Percentiles rank a stretch among this genome's conserved stretches.
Evolutionary conservation across 2,888 invertebrate species (phyloP).

Genomic region (Electrophaes corylata): DNA sequence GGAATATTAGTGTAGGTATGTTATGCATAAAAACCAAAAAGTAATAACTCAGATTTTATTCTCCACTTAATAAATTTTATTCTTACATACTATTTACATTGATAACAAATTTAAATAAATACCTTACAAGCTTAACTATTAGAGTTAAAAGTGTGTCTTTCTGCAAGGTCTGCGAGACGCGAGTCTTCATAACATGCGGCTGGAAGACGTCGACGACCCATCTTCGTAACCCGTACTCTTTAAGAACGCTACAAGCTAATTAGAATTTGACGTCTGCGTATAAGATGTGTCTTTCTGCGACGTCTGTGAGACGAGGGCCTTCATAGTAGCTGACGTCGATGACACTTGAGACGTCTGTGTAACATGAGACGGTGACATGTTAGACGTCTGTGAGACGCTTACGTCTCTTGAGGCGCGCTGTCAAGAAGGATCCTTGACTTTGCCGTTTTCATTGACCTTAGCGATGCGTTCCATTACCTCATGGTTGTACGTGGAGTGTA

Average conservation of each 20-base stretch:
- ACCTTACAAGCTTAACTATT: constrained; percentile 1
- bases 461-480: constrained; percentile 90
- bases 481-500: constrained; percentile 98
- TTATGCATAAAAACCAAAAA: neutral
- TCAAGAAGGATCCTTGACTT: constrained; percentile 70
- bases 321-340: neutral
- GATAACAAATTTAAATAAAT: constrained; percentile 12
- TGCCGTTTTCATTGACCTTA: constrained; percentile 71
- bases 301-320: neutral
- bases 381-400: constrained; percentile 7
- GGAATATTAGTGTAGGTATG: neutral
- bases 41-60: constrained; percentile 22
- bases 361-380: constrained; percentile 2
- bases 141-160: neutral
- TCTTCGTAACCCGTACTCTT: too few relatives aligned
- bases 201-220: too few relatives aligned
- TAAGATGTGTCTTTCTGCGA: neutral
- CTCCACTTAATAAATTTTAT: constrained; percentile 6
- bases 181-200: too few relatives aligned
- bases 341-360: neutral
- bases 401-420: constrained; percentile 36
- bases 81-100: constrained; percentile 26
- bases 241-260: constrained; percentile 3
- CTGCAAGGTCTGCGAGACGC: neutral
- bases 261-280: constrained; percentile 14